Conservation (phyloP, 2,797 vertebrate genomes). For the Loris lydekkerianus region DNA sequence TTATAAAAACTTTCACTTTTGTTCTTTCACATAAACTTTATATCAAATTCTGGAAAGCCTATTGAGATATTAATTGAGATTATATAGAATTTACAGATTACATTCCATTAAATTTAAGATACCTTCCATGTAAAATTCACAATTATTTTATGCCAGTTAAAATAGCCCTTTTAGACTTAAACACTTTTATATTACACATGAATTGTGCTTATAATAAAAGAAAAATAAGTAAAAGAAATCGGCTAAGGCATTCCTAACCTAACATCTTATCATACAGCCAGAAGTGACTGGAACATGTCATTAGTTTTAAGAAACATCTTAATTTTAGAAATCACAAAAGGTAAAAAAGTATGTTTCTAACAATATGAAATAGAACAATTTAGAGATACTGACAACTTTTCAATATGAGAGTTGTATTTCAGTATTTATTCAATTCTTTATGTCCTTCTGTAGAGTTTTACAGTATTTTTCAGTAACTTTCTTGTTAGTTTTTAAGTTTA, state of each 20-base stretch:
- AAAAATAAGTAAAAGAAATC: constrained; percentile 11
- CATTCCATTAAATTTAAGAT: constrained; percentile 6
- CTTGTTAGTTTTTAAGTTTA: constrained; percentile 17
- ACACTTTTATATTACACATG: neutral
- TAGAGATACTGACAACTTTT: neutral
- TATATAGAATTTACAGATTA: neutral
- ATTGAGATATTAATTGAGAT: neutral
- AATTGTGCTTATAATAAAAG: neutral
- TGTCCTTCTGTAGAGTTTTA: neutral
- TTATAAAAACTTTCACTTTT: neutral
- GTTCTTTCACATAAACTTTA: neutral
- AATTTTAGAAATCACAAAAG: constrained; percentile 27
- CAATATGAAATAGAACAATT: neutral
- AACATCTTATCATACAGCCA: neutral
- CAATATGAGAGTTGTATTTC: neutral
- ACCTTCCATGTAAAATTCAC: neutral
- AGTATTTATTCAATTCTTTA: constrained; percentile 25
- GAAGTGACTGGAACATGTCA: neutral
- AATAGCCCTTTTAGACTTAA: constrained; percentile 9
- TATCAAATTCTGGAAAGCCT: neutral
- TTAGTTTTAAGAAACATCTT: constrained; percentile 12
- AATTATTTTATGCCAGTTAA: constrained; percentile 6
- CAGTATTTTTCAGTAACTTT: neutral
- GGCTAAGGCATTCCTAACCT: neutral
- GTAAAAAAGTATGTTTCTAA: neutral